Base-by-base conservation (phyloP, 2,888 invertebrate species). In the Aproaerema taeniolella region DNA sequence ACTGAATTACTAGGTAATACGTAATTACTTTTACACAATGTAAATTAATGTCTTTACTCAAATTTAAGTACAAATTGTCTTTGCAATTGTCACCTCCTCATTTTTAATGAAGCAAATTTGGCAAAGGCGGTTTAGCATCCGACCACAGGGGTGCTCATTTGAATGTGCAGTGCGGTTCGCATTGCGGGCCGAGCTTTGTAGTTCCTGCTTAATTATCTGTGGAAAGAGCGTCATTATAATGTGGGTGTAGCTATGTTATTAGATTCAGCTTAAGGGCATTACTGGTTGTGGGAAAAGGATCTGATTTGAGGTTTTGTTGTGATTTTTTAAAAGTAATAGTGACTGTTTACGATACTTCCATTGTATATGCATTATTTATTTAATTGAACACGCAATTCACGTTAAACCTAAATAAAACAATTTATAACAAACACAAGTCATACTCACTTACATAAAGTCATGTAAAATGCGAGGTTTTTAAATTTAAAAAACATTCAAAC, bases 121-220 rank as follows among this genome's bases (percentile, higher is more conserved):
- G 35, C 35, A 28, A 28, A 35, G 35, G 35, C 35, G 11, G 15
- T 11, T 38, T 14, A 31, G 25, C 31, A 26, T 31, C 29, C 42
- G 33, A 11, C 15, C 28, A 11, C 52, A 60, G 66, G 71, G 74
- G 77, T 67, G 76, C 68, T 78, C 75, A 81, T 83, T 81, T 83
- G 73, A 79, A 83, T 81, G 73, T 65, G 58, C 71, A 71, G 67
- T 65, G 65, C 58, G 70, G 71, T 68, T 55, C 57, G 62, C 73
- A 69, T 57, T 53, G 53, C n/a, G n/a, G n/a, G n/a, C 56, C 42
- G 34, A 51, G 72, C 81, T 81, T 81, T 78, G 79, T 81, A 81
- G 79, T 83, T 77, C 77, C 76, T 78, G 73, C 65, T 69, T 77
- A 81, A 81, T 83, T 81, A 73, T 74, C 68, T 66, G 60, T 67